These are phyloP conservation scores for Drosophila limbata DNA, from an alignment of 2,888 invertebrate species.

Conservation along the genomic window DNA sequence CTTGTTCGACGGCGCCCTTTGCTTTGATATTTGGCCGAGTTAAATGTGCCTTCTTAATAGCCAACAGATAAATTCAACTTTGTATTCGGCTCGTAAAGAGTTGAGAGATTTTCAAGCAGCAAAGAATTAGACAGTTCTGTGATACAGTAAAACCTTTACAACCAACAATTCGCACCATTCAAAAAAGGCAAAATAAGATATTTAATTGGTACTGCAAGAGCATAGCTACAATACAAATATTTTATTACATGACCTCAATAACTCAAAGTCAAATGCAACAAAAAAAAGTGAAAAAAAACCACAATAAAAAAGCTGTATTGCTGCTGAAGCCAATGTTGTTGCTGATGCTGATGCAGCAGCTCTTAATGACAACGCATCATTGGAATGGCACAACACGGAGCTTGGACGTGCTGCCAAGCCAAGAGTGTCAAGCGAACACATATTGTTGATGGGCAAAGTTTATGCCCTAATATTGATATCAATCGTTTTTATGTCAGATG, in stretches of 20 bases:
- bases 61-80: slow-evolving; percentile 52
- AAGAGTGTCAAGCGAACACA: slow-evolving; percentile 26
- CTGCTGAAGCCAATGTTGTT: too few species aligned
- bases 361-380: slow-evolving; percentile 69
- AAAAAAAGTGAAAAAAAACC: neutral
- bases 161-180: slow-evolving; percentile 29
- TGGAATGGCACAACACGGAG: slow-evolving; percentile 36
- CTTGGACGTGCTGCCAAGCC: slow-evolving; percentile 27
- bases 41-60: slow-evolving; percentile 57
- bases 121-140: slow-evolving; percentile 1
- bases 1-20: slow-evolving; percentile 42
- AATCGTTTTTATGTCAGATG: slow-evolving; percentile 72
- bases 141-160: slow-evolving; percentile 6
- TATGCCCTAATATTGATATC: slow-evolving; percentile 73
- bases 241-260: slow-evolving; percentile 68
- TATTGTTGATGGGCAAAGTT: slow-evolving; percentile 55
- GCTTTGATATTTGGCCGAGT: slow-evolving; percentile 49
- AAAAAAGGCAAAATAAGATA: slow-evolving; percentile 32
- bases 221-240: slow-evolving; percentile 28
- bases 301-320: slow-evolving; percentile 53
- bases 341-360: slow-evolving; percentile 45
- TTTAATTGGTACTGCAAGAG: slow-evolving; percentile 30
- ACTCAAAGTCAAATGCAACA: slow-evolving; percentile 39
- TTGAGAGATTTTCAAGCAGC: slow-evolving; percentile 26
- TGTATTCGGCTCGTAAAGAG: slow-evolving; percentile 51